Evolutionary conservation across 2,888 invertebrate genomes (phyloP).

Genomic region (Campoplex capitator): DNA sequence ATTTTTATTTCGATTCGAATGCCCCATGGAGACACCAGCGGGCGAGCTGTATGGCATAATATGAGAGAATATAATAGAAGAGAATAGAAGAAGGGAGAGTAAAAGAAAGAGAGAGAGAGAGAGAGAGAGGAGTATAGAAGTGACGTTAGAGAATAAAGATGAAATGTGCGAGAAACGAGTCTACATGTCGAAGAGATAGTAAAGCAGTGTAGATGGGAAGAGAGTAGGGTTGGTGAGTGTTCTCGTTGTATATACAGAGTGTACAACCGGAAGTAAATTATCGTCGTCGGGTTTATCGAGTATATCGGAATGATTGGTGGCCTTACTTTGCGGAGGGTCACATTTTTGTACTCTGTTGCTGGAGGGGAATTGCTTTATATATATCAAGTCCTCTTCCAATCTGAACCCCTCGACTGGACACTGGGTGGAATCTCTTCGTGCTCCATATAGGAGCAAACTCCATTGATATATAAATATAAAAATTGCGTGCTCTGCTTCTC

Average conservation of each 20-base stretch:
- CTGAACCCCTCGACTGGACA: conserved; percentile 55
- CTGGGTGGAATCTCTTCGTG: conserved; percentile 51
- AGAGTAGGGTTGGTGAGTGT: conserved; percentile 9
- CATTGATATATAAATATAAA: not conserved
- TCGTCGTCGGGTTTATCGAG: conserved; percentile 68
- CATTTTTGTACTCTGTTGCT: conserved; percentile 51
- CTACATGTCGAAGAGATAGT: conserved; percentile 56
- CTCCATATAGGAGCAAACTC: conserved; percentile 6
- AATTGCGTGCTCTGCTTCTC: conserved; percentile 32
- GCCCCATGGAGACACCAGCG: not conserved
- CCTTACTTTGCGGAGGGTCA: conserved; percentile 61
- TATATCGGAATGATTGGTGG: conserved; percentile 70
- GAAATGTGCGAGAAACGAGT: conserved; percentile 52
- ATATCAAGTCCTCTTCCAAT: conserved; percentile 43
- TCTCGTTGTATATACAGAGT: conserved; percentile 17
- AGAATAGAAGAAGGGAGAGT: not conserved
- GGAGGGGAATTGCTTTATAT: conserved; percentile 56
- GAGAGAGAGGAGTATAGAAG: not conserved
- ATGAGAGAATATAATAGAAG: conserved; percentile 20
- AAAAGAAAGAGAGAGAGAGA: not conserved
- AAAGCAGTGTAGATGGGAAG: conserved; percentile 23
- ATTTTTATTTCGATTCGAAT: not conserved
- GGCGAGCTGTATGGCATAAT: conserved; percentile 1
- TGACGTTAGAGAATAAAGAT: conserved; percentile 4
- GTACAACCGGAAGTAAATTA: conserved; percentile 67